Percentiles rank a stretch among this genome's conserved stretches.
Conservation (phyloP, 2,113 vertebrate genomes). For the Gadus chalcogrammus region DNA sequence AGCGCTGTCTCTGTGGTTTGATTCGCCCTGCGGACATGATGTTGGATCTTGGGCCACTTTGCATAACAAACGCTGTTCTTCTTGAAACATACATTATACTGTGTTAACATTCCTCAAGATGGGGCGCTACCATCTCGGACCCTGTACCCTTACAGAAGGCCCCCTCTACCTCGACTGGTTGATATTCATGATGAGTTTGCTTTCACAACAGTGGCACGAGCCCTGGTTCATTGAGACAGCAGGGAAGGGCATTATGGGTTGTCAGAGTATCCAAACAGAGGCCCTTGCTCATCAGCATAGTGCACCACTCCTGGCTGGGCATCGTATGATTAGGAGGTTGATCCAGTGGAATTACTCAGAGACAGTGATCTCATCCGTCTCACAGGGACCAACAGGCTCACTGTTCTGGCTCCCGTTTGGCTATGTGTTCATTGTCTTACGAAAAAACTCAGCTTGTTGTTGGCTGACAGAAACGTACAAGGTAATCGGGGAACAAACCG, state of each 20-base stretch:
- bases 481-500: too few species aligned
- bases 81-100: too few species aligned
- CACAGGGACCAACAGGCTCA: background rate
- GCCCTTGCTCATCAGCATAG: slow-evolving; percentile 6
- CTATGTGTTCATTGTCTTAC: background rate
- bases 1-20: too few species aligned
- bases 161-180: too few species aligned
- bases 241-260: background rate
- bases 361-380: background rate
- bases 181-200: background rate
- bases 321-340: slow-evolving; percentile 10
- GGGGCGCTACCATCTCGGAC: too few species aligned
- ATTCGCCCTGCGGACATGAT: too few species aligned
- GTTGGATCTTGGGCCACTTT: too few species aligned
- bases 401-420: background rate
- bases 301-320: background rate
- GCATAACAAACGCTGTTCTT: too few species aligned
- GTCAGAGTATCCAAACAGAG: slow-evolving; percentile 23
- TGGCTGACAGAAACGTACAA: too few species aligned
- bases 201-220: background rate
- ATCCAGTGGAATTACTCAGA: slow-evolving; percentile 5
- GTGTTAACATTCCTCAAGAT: too few species aligned
- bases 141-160: too few species aligned
- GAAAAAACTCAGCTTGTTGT: too few species aligned
- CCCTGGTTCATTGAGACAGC: background rate